Evolutionary conservation across 2,888 invertebrate species (phyloP).

Genomic region (Spisula solida): DNA sequence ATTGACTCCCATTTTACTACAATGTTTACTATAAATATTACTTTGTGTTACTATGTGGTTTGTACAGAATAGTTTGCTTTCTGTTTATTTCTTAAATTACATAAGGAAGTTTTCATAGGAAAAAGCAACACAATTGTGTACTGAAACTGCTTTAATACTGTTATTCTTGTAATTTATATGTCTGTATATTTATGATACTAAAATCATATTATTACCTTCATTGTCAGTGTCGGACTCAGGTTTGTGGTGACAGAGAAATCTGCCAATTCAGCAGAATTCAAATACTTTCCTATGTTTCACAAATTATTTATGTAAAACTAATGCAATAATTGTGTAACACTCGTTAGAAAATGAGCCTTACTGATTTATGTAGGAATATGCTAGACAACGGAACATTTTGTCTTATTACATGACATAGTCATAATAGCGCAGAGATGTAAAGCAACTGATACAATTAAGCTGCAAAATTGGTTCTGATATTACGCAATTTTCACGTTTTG

Average conservation of each 20-base stretch:
- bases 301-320: not conserved
- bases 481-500: not conserved
- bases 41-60: not conserved
- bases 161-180: not conserved
- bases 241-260: not conserved
- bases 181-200: not conserved
- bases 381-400: not conserved
- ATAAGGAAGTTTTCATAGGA: not conserved
- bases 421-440: not conserved
- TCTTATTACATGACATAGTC: not conserved
- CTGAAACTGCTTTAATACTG: not conserved
- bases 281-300: not conserved
- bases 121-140: not conserved
- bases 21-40: not conserved
- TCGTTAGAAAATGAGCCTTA: not conserved
- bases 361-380: not conserved
- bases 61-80: not conserved
- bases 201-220: not conserved
- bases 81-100: not conserved
- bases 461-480: not conserved
- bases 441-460: not conserved
- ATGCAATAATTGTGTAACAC: not conserved
- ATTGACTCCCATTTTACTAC: too few relatives aligned
- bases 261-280: not conserved
- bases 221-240: conserved; percentile 28